These are phyloP conservation scores for Myiopsitta monachus DNA, from an alignment of 2,113 vertebrate genomes.

Conservation along the genomic window DNA sequence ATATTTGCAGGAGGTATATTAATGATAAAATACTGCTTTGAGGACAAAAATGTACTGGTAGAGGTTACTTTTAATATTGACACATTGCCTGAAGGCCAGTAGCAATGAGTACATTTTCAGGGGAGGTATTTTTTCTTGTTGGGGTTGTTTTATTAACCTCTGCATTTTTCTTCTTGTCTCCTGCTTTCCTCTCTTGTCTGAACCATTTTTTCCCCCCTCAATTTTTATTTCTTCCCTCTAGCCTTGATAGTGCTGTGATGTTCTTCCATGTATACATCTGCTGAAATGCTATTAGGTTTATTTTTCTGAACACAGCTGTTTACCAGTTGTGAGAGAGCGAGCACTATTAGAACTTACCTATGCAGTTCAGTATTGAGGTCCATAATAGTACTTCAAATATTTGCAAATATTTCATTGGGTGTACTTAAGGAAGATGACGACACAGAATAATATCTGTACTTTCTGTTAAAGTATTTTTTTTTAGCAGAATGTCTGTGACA, in stretches of 20 bases:
- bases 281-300: not conserved
- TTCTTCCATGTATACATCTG: not conserved
- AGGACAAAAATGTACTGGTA: not conserved
- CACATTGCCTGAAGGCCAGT: not conserved
- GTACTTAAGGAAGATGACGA: not conserved
- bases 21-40: not conserved
- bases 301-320: not conserved
- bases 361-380: not conserved
- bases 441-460: not conserved
- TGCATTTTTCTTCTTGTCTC: not conserved
- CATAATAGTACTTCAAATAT: not conserved
- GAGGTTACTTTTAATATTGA: not conserved
- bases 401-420: not conserved
- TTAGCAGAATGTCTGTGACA: not conserved
- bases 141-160: not conserved
- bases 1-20: not conserved
- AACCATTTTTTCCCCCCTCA: rapidly evolving
- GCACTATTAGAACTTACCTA: not conserved
- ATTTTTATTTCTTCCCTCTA: not conserved
- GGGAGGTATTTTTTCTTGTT: not conserved
- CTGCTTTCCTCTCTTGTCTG: not conserved
- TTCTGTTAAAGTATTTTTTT: not conserved
- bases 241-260: not conserved
- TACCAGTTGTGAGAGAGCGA: not conserved
- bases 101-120: not conserved